Evolutionary conservation across 2,888 invertebrate species (phyloP).

Genomic region (Callosobruchus maculatus): DNA sequence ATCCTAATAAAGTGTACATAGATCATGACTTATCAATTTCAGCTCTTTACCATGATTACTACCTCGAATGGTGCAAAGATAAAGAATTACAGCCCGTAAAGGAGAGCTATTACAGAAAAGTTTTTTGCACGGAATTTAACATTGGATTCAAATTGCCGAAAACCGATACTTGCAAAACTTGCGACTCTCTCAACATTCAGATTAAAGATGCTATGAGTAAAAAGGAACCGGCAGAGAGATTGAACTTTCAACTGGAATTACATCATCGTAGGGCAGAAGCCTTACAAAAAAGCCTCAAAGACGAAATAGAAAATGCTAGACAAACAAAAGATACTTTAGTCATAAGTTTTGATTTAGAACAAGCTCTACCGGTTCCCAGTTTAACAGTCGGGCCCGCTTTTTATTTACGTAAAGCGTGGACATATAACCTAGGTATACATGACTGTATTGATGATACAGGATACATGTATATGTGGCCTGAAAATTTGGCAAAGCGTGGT

Average conservation of each 20-base stretch:
- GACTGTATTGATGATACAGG: constrained; percentile 12
- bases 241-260: constrained; percentile 11
- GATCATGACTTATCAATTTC: constrained; percentile 13
- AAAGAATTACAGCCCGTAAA: too few relatives aligned
- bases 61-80: too few relatives aligned
- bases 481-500: constrained; percentile 19
- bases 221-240: too few relatives aligned
- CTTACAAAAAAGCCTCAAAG: constrained; percentile 17
- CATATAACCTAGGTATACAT: too few relatives aligned
- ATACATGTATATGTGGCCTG: constrained; percentile 21
- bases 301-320: constrained; percentile 12
- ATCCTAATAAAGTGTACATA: constrained; percentile 16
- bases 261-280: constrained; percentile 19
- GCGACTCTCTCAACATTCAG: constrained; percentile 12
- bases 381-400: constrained; percentile 12
- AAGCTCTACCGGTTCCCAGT: constrained; percentile 21
- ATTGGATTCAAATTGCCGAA: constrained; percentile 23
- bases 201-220: constrained; percentile 4
- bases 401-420: constrained; percentile 18
- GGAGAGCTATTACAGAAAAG: constrained; percentile 3
- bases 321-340: constrained; percentile 1
- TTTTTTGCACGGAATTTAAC: constrained; percentile 18
- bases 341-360: constrained; percentile 21
- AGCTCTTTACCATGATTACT: too few relatives aligned
- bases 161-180: constrained; percentile 22